These are phyloP conservation scores for Macrobrachium rosenbergii DNA, from an alignment of 1,140 invertebrate genomes.

Conservation along the genomic window DNA sequence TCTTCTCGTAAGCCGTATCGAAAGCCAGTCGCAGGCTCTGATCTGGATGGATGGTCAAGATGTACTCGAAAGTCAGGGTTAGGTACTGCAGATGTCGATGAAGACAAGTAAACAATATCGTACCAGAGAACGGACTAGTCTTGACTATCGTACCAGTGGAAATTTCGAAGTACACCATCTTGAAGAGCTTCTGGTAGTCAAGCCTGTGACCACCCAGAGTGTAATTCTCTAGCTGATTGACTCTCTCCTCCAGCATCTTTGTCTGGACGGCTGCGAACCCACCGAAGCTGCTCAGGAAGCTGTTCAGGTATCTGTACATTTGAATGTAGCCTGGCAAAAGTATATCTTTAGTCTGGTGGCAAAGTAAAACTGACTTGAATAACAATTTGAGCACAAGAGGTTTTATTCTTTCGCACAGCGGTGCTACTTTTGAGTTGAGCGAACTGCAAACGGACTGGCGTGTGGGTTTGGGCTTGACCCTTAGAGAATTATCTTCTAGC, in stretches of 20 bases:
- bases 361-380: not conserved
- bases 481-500: too few species aligned
- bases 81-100: slow-evolving; percentile 54
- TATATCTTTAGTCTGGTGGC: not conserved
- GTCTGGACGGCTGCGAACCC: slow-evolving; percentile 33
- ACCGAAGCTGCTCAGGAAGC: slow-evolving; percentile 37
- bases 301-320: slow-evolving; percentile 37
- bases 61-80: not conserved
- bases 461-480: too few species aligned
- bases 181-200: slow-evolving; percentile 18
- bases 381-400: too few species aligned
- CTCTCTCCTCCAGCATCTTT: slow-evolving; percentile 26
- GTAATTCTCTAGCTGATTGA: slow-evolving; percentile 14
- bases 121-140: slow-evolving; percentile 29
- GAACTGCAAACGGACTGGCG: too few species aligned
- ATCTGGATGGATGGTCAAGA: not conserved
- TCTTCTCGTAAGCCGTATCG: slow-evolving; percentile 13
- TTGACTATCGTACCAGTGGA: not conserved
- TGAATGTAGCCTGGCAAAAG: slow-evolving; percentile 16
- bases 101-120: slow-evolving; percentile 38
- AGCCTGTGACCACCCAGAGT: not conserved
- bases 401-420: too few species aligned
- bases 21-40: slow-evolving; percentile 7
- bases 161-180: slow-evolving; percentile 38
- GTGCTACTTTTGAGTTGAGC: too few species aligned